Evolutionary conservation across 2,797 vertebrate species (phyloP).

Genomic region (Martes flavigula): DNA sequence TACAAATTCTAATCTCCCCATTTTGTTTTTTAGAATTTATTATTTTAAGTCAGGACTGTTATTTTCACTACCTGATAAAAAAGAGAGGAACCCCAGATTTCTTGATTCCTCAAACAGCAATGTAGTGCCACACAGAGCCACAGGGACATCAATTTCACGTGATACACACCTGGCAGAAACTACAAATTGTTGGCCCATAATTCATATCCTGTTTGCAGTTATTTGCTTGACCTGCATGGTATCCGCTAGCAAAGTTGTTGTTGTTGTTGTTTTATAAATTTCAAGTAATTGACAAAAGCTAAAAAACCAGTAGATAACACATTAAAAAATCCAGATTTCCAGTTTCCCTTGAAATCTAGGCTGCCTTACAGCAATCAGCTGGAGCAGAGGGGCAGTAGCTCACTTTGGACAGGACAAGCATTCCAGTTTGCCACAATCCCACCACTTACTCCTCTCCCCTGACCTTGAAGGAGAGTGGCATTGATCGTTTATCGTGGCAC

Average conservation of each 20-base stretch:
- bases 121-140: neutral
- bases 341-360: slow-evolving; percentile 20
- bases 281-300: neutral
- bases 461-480: neutral
- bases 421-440: neutral
- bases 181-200: neutral
- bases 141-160: neutral
- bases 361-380: neutral
- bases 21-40: slow-evolving; percentile 25
- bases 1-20: neutral
- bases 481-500: neutral
- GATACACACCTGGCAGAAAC: neutral
- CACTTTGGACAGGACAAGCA: neutral
- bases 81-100: neutral
- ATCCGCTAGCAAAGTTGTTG: neutral
- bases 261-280: neutral
- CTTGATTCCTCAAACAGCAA: neutral
- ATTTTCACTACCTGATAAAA: neutral
- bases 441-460: neutral
- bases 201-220: neutral
- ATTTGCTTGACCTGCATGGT: slow-evolving; percentile 21
- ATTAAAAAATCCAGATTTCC: neutral
- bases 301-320: neutral
- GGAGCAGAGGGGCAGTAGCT: neutral
- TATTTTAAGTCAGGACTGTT: neutral